A percentile compares a stretch with the other conserved stretches of the same genome.
These are phyloP conservation scores for Corythucha ciliata DNA, from an alignment of 2,888 invertebrate species.

Conservation along the genomic window DNA sequence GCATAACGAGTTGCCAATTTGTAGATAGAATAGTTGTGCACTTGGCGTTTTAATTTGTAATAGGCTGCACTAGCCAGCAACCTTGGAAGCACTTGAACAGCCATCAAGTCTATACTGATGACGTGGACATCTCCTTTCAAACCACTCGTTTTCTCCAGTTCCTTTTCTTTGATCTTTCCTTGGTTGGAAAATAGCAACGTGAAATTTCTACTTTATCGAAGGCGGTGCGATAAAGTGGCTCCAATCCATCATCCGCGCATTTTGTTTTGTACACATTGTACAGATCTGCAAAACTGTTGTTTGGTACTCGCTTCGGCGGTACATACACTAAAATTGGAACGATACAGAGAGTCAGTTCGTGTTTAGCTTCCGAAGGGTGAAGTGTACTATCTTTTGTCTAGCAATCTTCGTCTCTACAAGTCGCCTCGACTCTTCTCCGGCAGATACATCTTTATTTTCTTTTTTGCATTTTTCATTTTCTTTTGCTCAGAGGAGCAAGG, in stretches of 20 bases:
- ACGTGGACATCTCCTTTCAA: neutral
- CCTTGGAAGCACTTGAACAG: conserved; percentile 14
- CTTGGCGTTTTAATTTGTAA: conserved; percentile 18
- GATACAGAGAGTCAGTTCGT: too few species aligned
- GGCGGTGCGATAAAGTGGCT: conserved; percentile 7
- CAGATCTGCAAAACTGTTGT: neutral
- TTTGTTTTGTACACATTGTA: conserved; percentile 10
- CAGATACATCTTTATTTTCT: too few species aligned
- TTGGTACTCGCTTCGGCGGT: too few species aligned
- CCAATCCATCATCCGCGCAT: neutral
- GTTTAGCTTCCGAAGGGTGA: too few species aligned
- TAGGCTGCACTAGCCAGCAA: conserved; percentile 14
- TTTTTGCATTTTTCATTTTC: too few species aligned
- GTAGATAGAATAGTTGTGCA: conserved; percentile 14
- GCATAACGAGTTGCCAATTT: conserved; percentile 8
- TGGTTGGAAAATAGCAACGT: conserved; percentile 5
- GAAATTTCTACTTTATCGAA: conserved; percentile 10
- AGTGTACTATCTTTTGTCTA: too few species aligned
- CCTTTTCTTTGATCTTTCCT: conserved; percentile 14
- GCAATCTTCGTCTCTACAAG: too few species aligned
- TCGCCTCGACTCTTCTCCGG: too few species aligned
- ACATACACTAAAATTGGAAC: too few species aligned
- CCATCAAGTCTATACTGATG: conserved; percentile 7
- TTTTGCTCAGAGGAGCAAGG: too few species aligned
- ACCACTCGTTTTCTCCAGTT: conserved; percentile 8